Conservation (phyloP, 1,140 invertebrate species). For the Drosophila suzukii region DNA sequence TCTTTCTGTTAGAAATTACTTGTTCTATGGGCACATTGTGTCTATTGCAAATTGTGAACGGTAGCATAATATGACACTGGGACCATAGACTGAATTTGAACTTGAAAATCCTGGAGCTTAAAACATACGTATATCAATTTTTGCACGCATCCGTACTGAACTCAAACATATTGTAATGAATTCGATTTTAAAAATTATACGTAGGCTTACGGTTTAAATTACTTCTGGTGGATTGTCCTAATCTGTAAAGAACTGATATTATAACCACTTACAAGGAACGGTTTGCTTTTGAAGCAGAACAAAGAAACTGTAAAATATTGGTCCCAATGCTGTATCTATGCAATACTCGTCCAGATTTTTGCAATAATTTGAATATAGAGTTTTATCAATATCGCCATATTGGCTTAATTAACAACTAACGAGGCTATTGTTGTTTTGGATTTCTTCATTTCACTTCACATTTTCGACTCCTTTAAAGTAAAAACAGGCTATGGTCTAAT, state of each 20-base stretch:
- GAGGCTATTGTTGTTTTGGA: constrained; percentile 70
- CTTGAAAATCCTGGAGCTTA: too few relatives aligned
- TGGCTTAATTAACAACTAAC: constrained; percentile 64
- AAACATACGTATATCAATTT: neutral
- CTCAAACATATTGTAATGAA: too few relatives aligned
- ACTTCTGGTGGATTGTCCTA: too few relatives aligned
- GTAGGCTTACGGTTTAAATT: too few relatives aligned
- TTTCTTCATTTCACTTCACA: constrained; percentile 5
- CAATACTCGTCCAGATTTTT: constrained; percentile 45
- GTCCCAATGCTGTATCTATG: constrained; percentile 10
- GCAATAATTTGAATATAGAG: constrained; percentile 58
- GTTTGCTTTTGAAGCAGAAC: neutral
- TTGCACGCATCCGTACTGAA: too few relatives aligned
- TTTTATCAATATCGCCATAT: constrained; percentile 39
- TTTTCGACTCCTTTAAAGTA: constrained; percentile 31
- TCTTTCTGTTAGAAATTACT: constrained; percentile 65
- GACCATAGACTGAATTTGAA: constrained; percentile 16
- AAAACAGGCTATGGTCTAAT: constrained; percentile 33
- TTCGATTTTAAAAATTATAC: neutral
- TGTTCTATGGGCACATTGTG: constrained; percentile 81
- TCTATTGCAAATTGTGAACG: constrained; percentile 64
- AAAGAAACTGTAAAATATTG: neutral
- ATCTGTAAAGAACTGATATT: neutral
- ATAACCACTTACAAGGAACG: neutral
- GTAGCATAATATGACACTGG: constrained; percentile 1